A percentile compares a stretch with the other conserved stretches of the same genome.
Evolutionary conservation across 2,797 vertebrate species (phyloP).

Genomic region (Squalus acanthias): DNA sequence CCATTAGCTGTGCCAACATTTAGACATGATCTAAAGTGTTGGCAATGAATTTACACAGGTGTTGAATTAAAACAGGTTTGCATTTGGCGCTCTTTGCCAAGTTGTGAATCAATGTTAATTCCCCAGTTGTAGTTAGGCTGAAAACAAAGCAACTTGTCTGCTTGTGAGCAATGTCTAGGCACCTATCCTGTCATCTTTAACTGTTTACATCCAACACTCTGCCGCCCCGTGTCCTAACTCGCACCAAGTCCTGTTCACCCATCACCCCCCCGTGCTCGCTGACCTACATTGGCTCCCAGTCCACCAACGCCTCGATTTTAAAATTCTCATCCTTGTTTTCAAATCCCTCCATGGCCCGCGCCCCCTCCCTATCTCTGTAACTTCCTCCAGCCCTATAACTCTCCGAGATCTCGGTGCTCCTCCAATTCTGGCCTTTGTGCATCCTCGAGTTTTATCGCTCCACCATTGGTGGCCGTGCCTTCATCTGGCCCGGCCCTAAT

Average conservation of each 20-base stretch:
- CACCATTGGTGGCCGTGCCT: background rate
- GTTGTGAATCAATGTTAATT: background rate
- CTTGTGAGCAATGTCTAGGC: background rate
- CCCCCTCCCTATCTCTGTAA: background rate
- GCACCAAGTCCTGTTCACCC: background rate
- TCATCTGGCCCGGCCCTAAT: background rate
- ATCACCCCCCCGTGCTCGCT: background rate
- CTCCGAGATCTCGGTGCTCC: no score
- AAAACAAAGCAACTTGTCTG: background rate
- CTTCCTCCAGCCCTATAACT: background rate
- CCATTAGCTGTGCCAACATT: background rate
- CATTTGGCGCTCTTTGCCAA: background rate
- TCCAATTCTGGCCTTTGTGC: background rate
- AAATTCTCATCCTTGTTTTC: background rate
- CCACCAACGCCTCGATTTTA: background rate
- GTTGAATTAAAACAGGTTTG: background rate
- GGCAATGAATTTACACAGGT: background rate
- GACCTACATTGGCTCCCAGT: background rate
- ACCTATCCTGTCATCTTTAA: background rate
- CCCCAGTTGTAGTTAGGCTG: background rate
- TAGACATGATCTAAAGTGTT: background rate
- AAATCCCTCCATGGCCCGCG: background rate
- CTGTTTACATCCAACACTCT: background rate
- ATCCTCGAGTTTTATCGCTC: background rate
- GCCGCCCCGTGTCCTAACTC: background rate